Conservation (phyloP, 1,140 invertebrate species). For the Frieseomelitta varia region DNA sequence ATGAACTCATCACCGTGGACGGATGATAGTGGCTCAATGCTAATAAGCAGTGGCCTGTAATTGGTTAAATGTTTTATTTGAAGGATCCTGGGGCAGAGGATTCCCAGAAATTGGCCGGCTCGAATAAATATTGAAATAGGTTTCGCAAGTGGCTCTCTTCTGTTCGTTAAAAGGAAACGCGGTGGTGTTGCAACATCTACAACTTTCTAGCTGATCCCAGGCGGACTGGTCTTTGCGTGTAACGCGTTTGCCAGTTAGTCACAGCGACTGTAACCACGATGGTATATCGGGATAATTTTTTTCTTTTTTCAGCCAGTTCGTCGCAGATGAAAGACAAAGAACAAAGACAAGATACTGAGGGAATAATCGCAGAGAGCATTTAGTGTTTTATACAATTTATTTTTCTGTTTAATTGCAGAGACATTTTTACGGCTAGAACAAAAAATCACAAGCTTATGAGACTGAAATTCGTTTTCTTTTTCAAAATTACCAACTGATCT, state of each 20-base stretch:
- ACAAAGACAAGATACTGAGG: no score
- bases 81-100: neutral
- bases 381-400: no score
- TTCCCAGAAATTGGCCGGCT: slow-evolving; percentile 4
- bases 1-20: neutral
- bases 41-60: neutral
- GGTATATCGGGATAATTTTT: neutral
- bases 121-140: slow-evolving; percentile 3
- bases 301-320: fast-evolving
- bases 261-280: no score
- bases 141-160: neutral
- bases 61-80: neutral
- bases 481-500: no score
- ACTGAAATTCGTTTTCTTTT: no score
- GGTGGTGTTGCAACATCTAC: neutral
- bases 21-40: no score
- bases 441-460: no score
- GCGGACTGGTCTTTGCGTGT: neutral
- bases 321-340: neutral
- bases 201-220: slow-evolving; percentile 19
- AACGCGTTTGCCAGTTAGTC: neutral
- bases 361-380: neutral
- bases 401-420: no score
- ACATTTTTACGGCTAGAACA: no score
- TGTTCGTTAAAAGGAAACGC: slow-evolving; percentile 15